A percentile compares a stretch with the other conserved stretches of the same genome.
These are phyloP conservation scores for Sepiola atlantica DNA, from an alignment of 2,888 invertebrate species.

Conservation along the genomic window DNA sequence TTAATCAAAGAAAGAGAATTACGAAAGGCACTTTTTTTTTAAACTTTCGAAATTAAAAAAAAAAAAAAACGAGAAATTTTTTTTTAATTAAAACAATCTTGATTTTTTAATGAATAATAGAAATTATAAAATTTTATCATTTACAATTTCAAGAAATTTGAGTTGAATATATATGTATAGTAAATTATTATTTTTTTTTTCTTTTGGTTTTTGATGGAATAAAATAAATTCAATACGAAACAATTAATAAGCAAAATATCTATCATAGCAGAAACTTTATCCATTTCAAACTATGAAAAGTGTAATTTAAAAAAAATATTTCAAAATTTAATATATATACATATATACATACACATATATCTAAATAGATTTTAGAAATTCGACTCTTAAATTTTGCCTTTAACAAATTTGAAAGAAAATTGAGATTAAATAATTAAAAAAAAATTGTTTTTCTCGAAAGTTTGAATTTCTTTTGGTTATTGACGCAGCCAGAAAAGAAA, in stretches of 20 bases:
- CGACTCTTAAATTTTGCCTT: too few species aligned
- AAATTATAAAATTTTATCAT: neutral
- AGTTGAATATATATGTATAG: too few species aligned
- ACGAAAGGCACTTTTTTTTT: neutral
- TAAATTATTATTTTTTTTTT: too few species aligned
- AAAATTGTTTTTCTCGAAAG: neutral
- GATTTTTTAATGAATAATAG: neutral
- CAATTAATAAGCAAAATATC: too few species aligned
- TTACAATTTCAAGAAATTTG: neutral
- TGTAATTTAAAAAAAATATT: too few species aligned
- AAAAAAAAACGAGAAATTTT: neutral
- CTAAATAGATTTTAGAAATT: neutral
- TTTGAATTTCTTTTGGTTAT: neutral
- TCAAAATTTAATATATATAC: too few species aligned
- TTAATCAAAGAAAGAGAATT: neutral
- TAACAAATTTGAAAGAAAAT: too few species aligned
- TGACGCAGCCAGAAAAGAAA: neutral
- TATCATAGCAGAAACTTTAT: too few species aligned
- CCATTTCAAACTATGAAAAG: too few species aligned
- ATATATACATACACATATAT: too few species aligned
- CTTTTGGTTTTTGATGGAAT: too few species aligned
- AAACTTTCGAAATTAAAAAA: neutral
- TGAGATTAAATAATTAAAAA: neutral
- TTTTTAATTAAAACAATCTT: neutral
- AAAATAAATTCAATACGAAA: too few species aligned